Conservation (phyloP, 2,797 vertebrate species). For the Ciconia nigra region DNA sequence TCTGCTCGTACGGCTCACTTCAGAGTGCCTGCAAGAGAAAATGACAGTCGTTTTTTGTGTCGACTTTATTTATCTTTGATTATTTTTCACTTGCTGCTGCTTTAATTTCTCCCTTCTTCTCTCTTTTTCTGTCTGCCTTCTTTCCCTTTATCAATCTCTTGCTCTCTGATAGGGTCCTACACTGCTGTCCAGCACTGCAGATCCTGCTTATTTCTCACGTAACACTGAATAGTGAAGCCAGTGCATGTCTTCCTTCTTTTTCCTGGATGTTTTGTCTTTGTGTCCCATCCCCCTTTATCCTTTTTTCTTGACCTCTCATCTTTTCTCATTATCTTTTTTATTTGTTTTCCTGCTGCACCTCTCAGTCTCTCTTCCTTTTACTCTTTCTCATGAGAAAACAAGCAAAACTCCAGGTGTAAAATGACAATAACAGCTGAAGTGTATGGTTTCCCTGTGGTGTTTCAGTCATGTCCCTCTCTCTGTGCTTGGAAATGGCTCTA, state of each 20-base stretch:
- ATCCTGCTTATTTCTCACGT: not conserved
- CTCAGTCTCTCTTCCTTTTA: not conserved
- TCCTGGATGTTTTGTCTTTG: not conserved
- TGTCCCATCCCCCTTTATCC: not conserved
- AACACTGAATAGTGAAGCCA: not conserved
- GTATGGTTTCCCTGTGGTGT: not conserved
- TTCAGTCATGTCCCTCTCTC: not conserved
- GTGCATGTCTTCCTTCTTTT: not conserved
- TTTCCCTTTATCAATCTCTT: not conserved
- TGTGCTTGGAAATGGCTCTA: not conserved
- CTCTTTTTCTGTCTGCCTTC: not conserved
- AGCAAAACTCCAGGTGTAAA: not conserved
- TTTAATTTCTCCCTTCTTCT: not conserved
- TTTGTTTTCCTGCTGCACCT: not conserved
- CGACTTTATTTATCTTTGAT: slow-evolving; percentile 32
- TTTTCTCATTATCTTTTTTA: not conserved
- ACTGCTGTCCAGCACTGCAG: not conserved
- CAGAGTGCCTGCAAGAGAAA: not conserved
- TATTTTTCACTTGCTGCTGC: not conserved
- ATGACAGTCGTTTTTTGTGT: slow-evolving; percentile 37
- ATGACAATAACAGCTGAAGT: not conserved
- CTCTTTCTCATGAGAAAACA: not conserved
- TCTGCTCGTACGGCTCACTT: not conserved
- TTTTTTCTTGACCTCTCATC: not conserved
- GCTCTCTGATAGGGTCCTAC: not conserved